Evolutionary conservation across 2,113 vertebrate species (phyloP), one percentile per base, ranked within the genome.

Genomic region (Vimba vimba): DNA sequence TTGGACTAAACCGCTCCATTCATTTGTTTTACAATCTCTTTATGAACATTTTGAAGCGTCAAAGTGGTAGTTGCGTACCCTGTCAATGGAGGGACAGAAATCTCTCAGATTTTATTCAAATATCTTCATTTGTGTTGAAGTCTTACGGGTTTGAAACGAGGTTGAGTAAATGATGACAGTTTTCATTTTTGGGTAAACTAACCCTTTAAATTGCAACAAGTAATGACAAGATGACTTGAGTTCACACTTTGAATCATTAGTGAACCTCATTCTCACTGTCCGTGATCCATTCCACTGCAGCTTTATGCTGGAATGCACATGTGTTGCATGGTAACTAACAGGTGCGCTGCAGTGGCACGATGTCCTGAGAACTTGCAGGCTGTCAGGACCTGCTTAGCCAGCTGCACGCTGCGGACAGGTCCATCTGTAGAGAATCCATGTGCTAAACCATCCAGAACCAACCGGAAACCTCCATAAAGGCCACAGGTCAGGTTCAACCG

Each of bases 331-430:
- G 85, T 86, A 89, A 86, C 88, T 86, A 90, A 93, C 94, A 94
- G 94, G 93, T 94, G 93, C 88, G 90, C 68, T 86, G 52, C 82
- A 91, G 86, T 83, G 74, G 90, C 87, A 82, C 76, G 68, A 73
- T 93, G 90, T 90, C 91, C 91, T 94, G 95, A 94, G 93, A 95
- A 94, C 80, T 4, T 11, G 6, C 86, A 89, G 87, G 25, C 85
- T 90, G 89, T 88, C 91, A 90, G 84, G 50, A 81, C 23, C 66
- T 87, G 89, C 79, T 79, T 77, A 86, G 86, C 91, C 91, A 93
- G 93, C 92, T 94, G 93, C 82, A n/a, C 88, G 87, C 60, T 81
- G 59, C 57, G 91, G 91, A 88, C 84, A 15, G 83, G 86, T 88
- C 84, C 92, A 91, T 91, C 91, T 92, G 90, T 43, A 79, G 47